phyloP scores from a whole-genome alignment of 2,797 vertebrate genomes.

The Channa striata region DNA sequence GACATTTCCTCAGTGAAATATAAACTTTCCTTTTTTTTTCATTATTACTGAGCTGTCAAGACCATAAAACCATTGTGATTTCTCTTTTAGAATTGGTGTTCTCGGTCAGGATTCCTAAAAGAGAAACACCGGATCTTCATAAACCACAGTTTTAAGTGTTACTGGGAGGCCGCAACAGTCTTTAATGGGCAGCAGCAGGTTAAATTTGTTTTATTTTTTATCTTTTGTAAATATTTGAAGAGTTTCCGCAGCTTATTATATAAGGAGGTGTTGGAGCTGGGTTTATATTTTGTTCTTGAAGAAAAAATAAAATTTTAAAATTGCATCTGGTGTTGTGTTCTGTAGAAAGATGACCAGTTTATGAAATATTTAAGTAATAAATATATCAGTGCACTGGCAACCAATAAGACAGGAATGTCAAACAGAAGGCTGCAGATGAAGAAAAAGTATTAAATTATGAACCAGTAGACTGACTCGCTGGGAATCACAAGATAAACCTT shows the following conservation, averaged over 20 bases:
- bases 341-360: neutral
- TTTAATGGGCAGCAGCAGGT: constrained; percentile 66
- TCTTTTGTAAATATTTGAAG: constrained; percentile 86
- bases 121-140: neutral
- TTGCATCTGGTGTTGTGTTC: constrained; percentile 1
- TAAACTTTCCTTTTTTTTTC: constrained; percentile 5
- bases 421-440: neutral
- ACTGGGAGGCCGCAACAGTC: constrained; percentile 48
- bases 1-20: constrained; percentile 8
- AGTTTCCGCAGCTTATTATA: constrained; percentile 81
- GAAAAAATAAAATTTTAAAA: constrained; percentile 79
- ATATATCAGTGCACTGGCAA: constrained; percentile 7
- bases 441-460: constrained; percentile 5
- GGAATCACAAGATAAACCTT: neutral
- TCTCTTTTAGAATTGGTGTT: constrained; percentile 23
- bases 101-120: constrained; percentile 14
- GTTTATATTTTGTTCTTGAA: constrained; percentile 83
- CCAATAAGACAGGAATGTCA: constrained; percentile 6
- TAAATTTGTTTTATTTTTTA: constrained; percentile 84
- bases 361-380: neutral
- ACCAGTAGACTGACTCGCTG: neutral
- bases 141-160: constrained; percentile 54
- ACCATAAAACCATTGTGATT: constrained; percentile 21
- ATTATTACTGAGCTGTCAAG: constrained; percentile 12
- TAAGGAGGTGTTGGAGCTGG: constrained; percentile 70